Percentiles rank a stretch among this genome's conserved stretches.
These are phyloP conservation scores for Orthonyx spaldingii DNA, from an alignment of 2,113 vertebrate genomes.

Conservation along the genomic window DNA sequence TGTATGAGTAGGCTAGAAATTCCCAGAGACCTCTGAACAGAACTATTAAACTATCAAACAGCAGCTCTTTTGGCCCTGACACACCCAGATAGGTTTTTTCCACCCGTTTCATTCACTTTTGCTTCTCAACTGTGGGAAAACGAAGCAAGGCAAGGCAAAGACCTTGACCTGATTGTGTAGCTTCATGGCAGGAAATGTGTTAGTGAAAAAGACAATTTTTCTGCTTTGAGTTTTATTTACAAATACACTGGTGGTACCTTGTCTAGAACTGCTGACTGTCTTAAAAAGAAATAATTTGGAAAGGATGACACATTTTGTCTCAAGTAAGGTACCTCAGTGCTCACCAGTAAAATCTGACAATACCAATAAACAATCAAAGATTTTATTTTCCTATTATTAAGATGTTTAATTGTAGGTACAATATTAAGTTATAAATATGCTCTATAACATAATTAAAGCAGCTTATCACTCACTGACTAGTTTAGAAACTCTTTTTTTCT, in stretches of 20 bases:
- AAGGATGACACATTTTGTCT: background rate
- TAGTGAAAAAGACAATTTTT: background rate
- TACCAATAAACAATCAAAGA: background rate
- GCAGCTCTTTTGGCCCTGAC: background rate
- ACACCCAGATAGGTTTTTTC: background rate
- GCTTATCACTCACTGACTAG: background rate
- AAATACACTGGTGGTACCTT: background rate
- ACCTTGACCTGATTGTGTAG: background rate
- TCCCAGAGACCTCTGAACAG: background rate
- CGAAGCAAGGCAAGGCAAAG: background rate
- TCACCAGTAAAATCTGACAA: background rate
- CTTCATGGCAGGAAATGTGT: background rate
- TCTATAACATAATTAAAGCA: background rate
- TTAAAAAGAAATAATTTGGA: background rate
- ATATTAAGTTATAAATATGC: background rate
- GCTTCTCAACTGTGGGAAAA: background rate
- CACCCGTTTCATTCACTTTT: background rate
- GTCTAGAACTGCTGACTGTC: background rate
- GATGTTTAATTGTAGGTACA: background rate
- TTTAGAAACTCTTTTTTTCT: background rate
- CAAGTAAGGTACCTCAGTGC: background rate
- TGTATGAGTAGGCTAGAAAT: background rate
- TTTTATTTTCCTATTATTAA: background rate
- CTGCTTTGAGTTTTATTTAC: background rate
- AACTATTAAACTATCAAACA: background rate